A percentile compares a stretch with the other conserved stretches of the same genome.
Conservation (phyloP, 2,888 invertebrate genomes). For the Papilio gigon region DNA sequence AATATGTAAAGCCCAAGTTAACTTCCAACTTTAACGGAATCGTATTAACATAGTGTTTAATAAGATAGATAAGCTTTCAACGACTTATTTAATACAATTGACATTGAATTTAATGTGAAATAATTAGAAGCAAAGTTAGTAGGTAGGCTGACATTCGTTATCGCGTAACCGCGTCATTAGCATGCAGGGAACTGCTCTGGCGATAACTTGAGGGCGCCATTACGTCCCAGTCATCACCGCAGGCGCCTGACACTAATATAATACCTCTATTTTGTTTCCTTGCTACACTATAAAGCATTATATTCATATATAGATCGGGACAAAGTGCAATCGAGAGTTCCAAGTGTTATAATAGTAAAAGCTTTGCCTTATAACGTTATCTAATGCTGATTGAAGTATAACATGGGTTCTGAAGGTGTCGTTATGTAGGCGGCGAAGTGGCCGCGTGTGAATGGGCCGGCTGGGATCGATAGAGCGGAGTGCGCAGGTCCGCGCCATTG, state of each 20-base stretch:
- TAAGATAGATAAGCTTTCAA: not conserved
- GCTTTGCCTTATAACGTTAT: constrained; percentile 74
- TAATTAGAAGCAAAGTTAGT: constrained; percentile 39
- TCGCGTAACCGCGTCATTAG: constrained; percentile 69
- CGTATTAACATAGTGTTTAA: too few species aligned
- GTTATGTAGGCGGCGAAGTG: constrained; percentile 75
- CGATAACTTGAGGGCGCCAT: constrained; percentile 72
- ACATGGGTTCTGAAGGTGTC: constrained; percentile 61
- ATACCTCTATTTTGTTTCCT: constrained; percentile 39
- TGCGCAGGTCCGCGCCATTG: constrained; percentile 74
- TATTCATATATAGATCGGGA: constrained; percentile 6
- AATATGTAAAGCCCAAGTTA: too few species aligned
- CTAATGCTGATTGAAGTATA: constrained; percentile 76
- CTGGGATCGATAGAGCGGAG: constrained; percentile 74
- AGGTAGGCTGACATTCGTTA: constrained; percentile 48
- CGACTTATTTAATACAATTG: not conserved
- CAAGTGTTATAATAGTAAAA: constrained; percentile 64
- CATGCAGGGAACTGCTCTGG: constrained; percentile 64
- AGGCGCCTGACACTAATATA: constrained; percentile 39
- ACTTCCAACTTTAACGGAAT: too few species aligned
- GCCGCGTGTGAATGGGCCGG: constrained; percentile 73
- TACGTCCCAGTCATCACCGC: constrained; percentile 44
- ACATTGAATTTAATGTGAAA: constrained; percentile 27
- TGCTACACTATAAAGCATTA: constrained; percentile 22
- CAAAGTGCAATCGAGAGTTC: constrained; percentile 47